phyloP scores from a whole-genome alignment of 2,888 invertebrate species.

The Diaphora mendica region DNA sequence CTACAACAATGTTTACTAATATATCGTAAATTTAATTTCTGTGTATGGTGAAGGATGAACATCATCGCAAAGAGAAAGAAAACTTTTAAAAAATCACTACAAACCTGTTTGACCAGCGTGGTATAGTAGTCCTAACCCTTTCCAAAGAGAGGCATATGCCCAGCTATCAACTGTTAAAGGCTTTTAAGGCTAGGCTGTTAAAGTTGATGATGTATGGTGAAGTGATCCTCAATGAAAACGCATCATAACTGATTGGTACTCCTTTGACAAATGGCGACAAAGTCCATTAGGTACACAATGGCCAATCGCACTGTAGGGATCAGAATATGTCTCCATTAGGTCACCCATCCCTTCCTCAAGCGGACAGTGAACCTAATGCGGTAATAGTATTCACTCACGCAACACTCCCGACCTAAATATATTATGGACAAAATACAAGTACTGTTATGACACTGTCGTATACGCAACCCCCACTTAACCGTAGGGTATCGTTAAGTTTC shows the following conservation, averaged over 20 bases:
- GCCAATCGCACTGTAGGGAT: constrained; percentile 34
- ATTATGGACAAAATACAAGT: constrained; percentile 22
- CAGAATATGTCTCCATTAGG: constrained; percentile 28
- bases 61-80: no score
- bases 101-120: no score
- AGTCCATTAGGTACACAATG: not conserved
- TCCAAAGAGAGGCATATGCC: no score
- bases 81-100: no score
- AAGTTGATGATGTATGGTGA: not conserved
- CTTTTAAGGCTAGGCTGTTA: no score
- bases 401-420: constrained; percentile 23
- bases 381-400: constrained; percentile 43
- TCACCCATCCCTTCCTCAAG: constrained; percentile 40
- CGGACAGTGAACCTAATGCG: constrained; percentile 25
- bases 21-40: no score
- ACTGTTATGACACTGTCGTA: not conserved
- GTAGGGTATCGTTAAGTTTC: not conserved
- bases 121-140: no score
- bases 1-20: no score
- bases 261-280: not conserved
- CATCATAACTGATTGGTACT: not conserved
- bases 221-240: not conserved
- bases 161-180: no score
- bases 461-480: not conserved
- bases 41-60: no score